Evolutionary conservation across 1,140 invertebrate genomes (phyloP).

Genomic region (Leptinotarsa undecemlineata): DNA sequence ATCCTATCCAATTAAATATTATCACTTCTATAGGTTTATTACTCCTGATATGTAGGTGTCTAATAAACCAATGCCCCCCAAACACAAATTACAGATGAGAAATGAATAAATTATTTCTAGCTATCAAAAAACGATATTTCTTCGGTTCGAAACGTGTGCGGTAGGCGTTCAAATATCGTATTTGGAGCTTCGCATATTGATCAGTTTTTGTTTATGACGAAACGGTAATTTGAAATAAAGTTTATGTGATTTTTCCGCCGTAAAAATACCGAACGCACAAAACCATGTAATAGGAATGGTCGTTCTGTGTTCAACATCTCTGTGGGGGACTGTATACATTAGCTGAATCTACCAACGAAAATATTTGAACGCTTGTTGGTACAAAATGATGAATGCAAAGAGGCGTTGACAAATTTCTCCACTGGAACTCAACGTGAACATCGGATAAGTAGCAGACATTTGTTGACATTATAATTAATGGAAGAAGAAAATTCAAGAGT

Average conservation of each 20-base stretch:
- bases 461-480: background rate
- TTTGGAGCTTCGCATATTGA: constrained; percentile 5
- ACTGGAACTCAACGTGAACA: background rate
- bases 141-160: background rate
- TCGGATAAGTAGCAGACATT: background rate
- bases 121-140: constrained; percentile 6
- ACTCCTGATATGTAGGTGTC: background rate
- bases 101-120: constrained; percentile 1
- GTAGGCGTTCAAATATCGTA: background rate
- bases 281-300: background rate
- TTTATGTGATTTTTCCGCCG: background rate
- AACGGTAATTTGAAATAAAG: background rate
- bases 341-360: background rate
- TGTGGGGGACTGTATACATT: constrained; percentile 7
- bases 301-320: background rate
- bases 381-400: background rate
- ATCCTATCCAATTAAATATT: background rate
- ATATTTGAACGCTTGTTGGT: background rate
- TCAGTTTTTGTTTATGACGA: constrained; percentile 6
- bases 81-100: constrained; percentile 8
- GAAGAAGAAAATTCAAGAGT: background rate
- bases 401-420: background rate
- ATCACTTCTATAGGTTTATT: background rate
- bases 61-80: constrained; percentile 7
- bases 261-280: background rate